phyloP scores from a whole-genome alignment of 2,797 vertebrate species.

The Macrochelys suwanniensis region DNA sequence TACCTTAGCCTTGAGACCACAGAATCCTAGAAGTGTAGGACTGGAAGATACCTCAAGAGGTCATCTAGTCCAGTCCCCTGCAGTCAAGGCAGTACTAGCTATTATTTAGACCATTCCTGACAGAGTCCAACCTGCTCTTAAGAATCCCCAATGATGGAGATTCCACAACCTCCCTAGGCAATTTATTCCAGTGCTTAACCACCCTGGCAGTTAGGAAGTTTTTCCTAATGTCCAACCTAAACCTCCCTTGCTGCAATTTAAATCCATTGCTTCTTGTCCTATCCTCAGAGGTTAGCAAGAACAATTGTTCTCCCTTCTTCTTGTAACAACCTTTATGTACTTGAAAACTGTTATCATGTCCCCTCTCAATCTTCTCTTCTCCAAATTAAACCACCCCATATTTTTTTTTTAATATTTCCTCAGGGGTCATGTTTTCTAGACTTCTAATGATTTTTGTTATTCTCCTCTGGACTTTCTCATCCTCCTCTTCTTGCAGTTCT shows the following conservation, averaged over 20 bases:
- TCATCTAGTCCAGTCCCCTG: neutral
- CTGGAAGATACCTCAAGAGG: neutral
- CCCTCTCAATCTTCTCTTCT: neutral
- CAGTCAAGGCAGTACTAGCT: neutral
- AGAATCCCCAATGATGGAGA: neutral
- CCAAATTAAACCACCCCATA: neutral
- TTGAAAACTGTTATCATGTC: neutral
- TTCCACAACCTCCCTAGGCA: too few relatives aligned
- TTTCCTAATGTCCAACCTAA: too few relatives aligned
- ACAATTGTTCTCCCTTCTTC: neutral
- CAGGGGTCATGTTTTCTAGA: neutral
- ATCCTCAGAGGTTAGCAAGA: neutral
- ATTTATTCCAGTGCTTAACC: neutral
- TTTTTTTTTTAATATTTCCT: neutral
- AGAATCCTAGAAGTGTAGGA: neutral
- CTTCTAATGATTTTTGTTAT: neutral
- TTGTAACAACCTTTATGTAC: neutral
- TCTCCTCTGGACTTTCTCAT: neutral
- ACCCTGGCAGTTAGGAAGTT: neutral
- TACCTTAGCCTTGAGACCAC: neutral
- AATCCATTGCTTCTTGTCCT: neutral
- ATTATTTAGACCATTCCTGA: neutral
- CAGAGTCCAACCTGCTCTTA: neutral
- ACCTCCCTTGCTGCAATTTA: neutral
- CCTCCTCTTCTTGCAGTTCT: neutral